phyloP scores from a whole-genome alignment of 2,888 invertebrate genomes.

The Torymus texanus region DNA sequence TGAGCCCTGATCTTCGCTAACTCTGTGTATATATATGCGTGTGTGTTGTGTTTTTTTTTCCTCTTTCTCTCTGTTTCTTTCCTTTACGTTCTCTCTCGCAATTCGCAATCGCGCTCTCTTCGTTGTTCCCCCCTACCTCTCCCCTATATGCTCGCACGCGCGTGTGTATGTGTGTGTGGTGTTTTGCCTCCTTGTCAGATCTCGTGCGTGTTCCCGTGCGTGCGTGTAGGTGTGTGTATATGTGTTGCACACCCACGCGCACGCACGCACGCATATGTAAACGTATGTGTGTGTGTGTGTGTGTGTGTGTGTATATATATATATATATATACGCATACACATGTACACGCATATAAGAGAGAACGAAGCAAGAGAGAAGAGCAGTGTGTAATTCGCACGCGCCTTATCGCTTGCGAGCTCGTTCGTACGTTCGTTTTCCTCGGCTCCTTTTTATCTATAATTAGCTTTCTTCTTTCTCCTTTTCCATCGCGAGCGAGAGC shows the following conservation, averaged over 20 bases:
- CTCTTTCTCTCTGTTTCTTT: not conserved
- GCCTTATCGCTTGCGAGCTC: slow-evolving; percentile 41
- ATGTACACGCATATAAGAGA: too few species aligned
- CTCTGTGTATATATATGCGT: not conserved
- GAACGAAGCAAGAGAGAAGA: too few species aligned
- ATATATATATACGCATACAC: not conserved
- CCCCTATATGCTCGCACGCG: slow-evolving; percentile 5
- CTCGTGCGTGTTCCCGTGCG: not conserved
- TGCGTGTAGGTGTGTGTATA: not conserved
- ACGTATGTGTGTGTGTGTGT: too few species aligned
- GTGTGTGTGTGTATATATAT: too few species aligned
- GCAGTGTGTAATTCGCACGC: slow-evolving; percentile 13
- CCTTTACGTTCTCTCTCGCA: not conserved
- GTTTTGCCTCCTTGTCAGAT: slow-evolving; percentile 23
- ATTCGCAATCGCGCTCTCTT: too few species aligned
- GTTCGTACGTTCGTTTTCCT: not conserved
- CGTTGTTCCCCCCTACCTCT: not conserved
- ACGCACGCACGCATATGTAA: not conserved
- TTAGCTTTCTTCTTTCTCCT: slow-evolving; percentile 53
- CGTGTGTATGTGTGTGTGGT: not conserved
- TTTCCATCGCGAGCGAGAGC: slow-evolving; percentile 21
- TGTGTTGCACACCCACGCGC: not conserved
- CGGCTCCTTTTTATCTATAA: slow-evolving; percentile 54
- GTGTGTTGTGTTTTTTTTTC: slow-evolving; percentile 25
- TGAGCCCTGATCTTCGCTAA: not conserved